These are phyloP conservation scores for Prinia subflava DNA, from an alignment of 2,113 vertebrate species.

Conservation along the genomic window DNA sequence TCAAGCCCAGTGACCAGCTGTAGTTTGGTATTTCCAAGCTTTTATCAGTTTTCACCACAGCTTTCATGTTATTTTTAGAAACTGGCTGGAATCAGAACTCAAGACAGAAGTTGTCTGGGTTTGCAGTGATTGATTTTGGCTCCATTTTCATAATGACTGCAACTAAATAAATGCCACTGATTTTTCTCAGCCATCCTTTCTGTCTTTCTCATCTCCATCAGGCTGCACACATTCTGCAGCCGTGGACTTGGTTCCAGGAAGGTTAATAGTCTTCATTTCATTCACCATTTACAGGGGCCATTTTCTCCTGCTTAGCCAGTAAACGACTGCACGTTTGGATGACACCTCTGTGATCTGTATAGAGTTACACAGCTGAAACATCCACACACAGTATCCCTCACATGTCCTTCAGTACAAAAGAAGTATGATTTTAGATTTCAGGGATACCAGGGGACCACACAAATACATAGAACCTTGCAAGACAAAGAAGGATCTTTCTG, in stretches of 20 bases:
- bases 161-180: neutral
- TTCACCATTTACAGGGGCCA: neutral
- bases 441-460: neutral
- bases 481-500: neutral
- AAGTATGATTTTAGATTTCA: neutral
- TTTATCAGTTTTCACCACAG: conserved; percentile 36
- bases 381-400: neutral
- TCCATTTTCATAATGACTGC: neutral
- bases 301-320: neutral
- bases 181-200: neutral
- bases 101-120: neutral
- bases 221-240: neutral
- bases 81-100: neutral
- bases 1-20: neutral
- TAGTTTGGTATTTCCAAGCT: conserved; percentile 44
- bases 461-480: neutral
- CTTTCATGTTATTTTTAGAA: conserved; percentile 65
- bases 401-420: neutral
- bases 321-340: neutral
- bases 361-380: neutral
- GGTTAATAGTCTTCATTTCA: neutral
- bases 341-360: neutral
- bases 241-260: neutral
- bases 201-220: neutral
- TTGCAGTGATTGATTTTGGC: neutral